Base-by-base conservation (phyloP, 1,140 invertebrate genomes). In the Helicoverpa armigera region DNA sequence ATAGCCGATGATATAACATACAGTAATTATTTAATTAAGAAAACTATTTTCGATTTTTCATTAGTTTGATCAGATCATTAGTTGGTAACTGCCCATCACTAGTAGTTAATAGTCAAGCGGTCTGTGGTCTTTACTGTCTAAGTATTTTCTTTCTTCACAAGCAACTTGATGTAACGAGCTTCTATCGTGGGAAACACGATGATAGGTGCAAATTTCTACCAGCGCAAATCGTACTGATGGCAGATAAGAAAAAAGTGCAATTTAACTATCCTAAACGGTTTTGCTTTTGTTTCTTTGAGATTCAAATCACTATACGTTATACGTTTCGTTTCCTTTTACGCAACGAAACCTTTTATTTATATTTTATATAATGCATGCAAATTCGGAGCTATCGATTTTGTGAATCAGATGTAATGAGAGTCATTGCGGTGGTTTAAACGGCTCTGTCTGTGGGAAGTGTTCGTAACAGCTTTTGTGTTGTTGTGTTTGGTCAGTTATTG, bases 171-270 rank as follows among this genome's bases (percentile, higher is more conserved):
- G 77, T 82, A 82, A 82, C 78, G 56, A 81, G 81, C 60, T 50
- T 79, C 76, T 69, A 61, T 51, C 86, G 86, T 87, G 86, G 84
- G 86, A 87, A 86, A 84, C 43, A 50, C 76, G 80, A 82, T 83
- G 78, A 85, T 87, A 76, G 82, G 83, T 82, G 82, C 81, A 80
- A 87, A 87, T 87, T 81, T 79, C 78, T 74, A 70, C 73, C 84
- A 80, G 29, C 74, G 48, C 80, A 83, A 83, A 86, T 84, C 65
- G 31, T 31, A 56, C 61, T 23, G 81, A 84, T 86, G 67, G 13
- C 48, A 80, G 85, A 86, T 86, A 86, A 79, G 10, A 23, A 70
- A 58, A 79, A 85, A 85, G 63, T 77, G 79, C 81, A 79, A 54
- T 67, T 79, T 72, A 81, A 76, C 54, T 73, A 35, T 80, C 78